Evolutionary conservation across 2,888 invertebrate genomes (phyloP), one percentile per base, ranked within the genome.

Genomic region (Amphipyra tragopoginis): DNA sequence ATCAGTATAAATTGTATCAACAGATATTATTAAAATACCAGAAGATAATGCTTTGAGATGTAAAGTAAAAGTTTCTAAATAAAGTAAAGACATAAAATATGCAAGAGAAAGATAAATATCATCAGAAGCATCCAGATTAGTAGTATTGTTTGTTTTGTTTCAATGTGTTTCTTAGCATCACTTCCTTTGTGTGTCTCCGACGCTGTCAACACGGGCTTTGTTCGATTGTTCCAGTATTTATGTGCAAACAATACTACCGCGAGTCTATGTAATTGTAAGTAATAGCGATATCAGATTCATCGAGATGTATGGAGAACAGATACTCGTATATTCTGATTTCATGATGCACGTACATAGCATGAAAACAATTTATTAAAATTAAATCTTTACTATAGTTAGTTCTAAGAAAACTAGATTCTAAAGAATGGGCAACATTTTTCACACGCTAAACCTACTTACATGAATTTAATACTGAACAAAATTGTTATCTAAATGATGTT

Each of bases 201-300:
- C 56, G 72, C 59, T 79, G 75, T 81, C 77, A 83, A 80, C 79
- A 77, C 43, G 34, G 58, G 48, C 70, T 76, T 84, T 76, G 84
- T 85, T 77, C 63, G 47, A 83, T 83, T 85, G 80, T 83, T 60
- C 75, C 38, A 62, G 50, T 64, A 51, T 66, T 58, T 74, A 68
- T 21, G 21, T 21, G 21, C 21, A 21, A 21, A 3, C 59, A 55
- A 66, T 58, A 50, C 33, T 55, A 43, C 11, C 26, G 69, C 59
- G 47, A 63, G 39, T 39, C 39, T 55, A 48, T 44, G 11, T 38
- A 15, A 38, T 52, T 49, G 40, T 54, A 60, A 60, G 62, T 50
- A 55, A 59, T 15, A 54, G 11, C 44, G 14, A 45, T 38, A 45
- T 7, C 21, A 9, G 39, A 21, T 21, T 21, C 21, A 21, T 21